Evolutionary conservation across 2,113 vertebrate species (phyloP).

Genomic region (Xiphias gladius): DNA sequence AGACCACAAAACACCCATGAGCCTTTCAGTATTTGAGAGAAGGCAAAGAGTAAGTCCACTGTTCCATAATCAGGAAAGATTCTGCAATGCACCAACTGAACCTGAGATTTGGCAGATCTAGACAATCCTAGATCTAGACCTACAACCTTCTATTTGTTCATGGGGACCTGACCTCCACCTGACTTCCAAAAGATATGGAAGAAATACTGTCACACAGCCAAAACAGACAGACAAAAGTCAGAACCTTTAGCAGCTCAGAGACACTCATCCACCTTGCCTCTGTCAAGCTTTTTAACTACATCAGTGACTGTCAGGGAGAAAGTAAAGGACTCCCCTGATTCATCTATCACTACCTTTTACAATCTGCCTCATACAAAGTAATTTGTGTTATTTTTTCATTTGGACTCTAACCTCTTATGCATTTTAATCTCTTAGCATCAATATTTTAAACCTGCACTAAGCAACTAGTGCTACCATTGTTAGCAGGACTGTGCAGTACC

Average conservation of each 20-base stretch:
- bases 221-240: no score
- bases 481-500: background rate
- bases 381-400: no score
- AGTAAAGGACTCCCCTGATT: background rate
- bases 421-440: background rate
- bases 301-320: constrained; percentile 4
- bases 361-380: background rate
- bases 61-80: background rate
- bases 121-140: no score
- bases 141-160: background rate
- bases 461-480: background rate
- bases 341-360: constrained; percentile 5
- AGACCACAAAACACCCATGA: background rate
- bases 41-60: background rate
- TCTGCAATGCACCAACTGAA: background rate
- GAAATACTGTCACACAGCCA: background rate
- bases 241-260: no score
- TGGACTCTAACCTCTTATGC: no score
- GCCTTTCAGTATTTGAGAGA: background rate
- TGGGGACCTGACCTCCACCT: background rate
- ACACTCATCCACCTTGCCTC: background rate
- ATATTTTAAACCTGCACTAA: constrained; percentile 13
- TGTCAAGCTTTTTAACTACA: constrained; percentile 17
- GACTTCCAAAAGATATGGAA: background rate
- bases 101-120: background rate